A percentile compares a stretch with the other conserved stretches of the same genome.
Evolutionary conservation across 2,888 invertebrate species (phyloP).

Genomic region (Eupithecia tripunctaria): DNA sequence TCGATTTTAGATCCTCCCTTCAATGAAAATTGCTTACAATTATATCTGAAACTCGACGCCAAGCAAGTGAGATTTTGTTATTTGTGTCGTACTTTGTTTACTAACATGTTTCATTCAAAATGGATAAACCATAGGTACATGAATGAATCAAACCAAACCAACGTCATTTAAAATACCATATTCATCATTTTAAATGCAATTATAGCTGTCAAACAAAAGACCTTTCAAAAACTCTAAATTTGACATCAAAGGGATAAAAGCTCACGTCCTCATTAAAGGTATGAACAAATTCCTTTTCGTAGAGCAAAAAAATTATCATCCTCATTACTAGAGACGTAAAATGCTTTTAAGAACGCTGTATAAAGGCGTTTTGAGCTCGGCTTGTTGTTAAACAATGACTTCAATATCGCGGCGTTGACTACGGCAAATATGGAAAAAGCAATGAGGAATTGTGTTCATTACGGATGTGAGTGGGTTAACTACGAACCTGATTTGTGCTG

Average conservation of each 20-base stretch:
- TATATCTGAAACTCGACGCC: no score
- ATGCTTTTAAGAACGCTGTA: background rate
- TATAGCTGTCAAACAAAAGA: slow-evolving; percentile 29
- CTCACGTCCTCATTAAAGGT: slow-evolving; percentile 40
- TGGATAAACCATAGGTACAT: no score
- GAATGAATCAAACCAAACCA: background rate
- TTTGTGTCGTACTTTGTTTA: no score
- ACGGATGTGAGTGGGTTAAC: no score
- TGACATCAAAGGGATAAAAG: slow-evolving; percentile 33
- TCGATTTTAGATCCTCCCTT: no score
- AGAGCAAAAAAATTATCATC: slow-evolving; percentile 12
- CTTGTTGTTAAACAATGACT: background rate
- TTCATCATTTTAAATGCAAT: slow-evolving; percentile 29
- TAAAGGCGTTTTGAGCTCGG: background rate
- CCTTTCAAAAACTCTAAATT: slow-evolving; percentile 33
- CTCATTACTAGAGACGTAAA: slow-evolving; percentile 9
- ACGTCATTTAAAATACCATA: slow-evolving; percentile 8
- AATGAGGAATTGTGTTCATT: no score
- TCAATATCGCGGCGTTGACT: background rate
- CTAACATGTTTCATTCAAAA: no score
- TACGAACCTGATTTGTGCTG: no score
- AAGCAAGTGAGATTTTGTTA: no score
- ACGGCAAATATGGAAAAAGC: background rate
- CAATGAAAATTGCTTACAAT: no score
- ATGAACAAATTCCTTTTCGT: slow-evolving; percentile 35